These are phyloP conservation scores for Muntiacus muntjak DNA, from an alignment of 2,113 vertebrate genomes.

Conservation along the genomic window DNA sequence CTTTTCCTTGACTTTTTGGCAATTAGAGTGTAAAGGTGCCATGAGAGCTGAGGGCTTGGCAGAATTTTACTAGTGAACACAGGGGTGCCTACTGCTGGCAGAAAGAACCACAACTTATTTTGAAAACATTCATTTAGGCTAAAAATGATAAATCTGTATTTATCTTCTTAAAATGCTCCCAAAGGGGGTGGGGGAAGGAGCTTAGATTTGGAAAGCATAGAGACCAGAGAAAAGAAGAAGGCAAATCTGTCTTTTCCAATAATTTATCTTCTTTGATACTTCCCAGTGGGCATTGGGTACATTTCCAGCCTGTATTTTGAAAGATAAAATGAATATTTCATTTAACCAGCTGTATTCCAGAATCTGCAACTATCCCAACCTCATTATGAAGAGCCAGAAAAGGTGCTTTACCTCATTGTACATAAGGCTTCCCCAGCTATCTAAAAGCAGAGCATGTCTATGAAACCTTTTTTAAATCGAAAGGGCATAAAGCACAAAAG, in stretches of 20 bases:
- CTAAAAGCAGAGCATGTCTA: background rate
- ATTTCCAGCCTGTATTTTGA: constrained; percentile 69
- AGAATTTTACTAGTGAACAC: constrained; percentile 34
- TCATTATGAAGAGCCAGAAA: background rate
- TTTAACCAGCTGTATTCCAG: constrained; percentile 70
- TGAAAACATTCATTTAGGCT: constrained; percentile 62
- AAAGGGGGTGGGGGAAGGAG: background rate
- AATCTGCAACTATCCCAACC: constrained; percentile 12
- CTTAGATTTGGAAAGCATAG: constrained; percentile 40
- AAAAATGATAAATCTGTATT: constrained; percentile 69
- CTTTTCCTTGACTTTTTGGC: constrained; percentile 33
- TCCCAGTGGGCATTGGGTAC: constrained; percentile 59
- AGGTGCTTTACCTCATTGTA: background rate
- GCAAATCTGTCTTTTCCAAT: constrained; percentile 45
- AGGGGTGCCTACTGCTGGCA: constrained; percentile 40
- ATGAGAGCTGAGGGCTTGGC: constrained; percentile 52
- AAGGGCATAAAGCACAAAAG: background rate
- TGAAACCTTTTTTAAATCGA: background rate
- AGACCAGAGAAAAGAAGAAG: constrained; percentile 38
- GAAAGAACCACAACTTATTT: constrained; percentile 45
- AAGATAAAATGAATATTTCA: constrained; percentile 75
- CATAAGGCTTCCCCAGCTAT: background rate
- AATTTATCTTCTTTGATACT: constrained; percentile 65
- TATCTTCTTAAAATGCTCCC: constrained; percentile 66
- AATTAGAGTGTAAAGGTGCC: constrained; percentile 64